Evolutionary conservation across 2,888 invertebrate genomes (phyloP).

Genomic region (Schrankia costaestrigalis): DNA sequence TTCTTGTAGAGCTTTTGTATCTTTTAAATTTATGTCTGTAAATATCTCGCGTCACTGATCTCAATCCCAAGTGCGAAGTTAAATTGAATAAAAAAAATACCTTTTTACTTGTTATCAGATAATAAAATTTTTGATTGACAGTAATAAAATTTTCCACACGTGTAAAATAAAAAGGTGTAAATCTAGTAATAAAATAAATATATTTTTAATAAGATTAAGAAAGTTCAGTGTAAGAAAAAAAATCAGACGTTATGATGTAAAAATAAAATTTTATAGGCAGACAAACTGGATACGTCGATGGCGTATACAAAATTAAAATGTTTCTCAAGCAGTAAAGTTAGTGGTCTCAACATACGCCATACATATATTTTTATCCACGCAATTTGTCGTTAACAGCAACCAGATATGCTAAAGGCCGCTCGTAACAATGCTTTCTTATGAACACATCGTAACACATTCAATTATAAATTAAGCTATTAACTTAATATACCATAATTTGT

Average conservation of each 20-base stretch:
- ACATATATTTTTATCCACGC: constrained; percentile 41
- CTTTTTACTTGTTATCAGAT: too few species aligned
- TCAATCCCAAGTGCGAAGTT: too few species aligned
- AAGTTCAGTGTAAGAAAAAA: constrained; percentile 36
- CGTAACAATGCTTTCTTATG: constrained; percentile 72
- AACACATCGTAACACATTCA: constrained; percentile 72
- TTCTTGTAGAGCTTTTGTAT: too few species aligned
- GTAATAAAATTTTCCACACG: constrained; percentile 20
- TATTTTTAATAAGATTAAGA: constrained; percentile 34
- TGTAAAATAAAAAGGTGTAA: constrained; percentile 26
- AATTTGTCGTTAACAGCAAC: constrained; percentile 63
- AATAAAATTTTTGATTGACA: too few species aligned
- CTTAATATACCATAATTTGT: constrained; percentile 79
- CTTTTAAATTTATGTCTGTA: too few species aligned
- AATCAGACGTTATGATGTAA: constrained; percentile 39
- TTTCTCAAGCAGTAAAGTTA: constrained; percentile 44
- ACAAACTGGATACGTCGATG: constrained; percentile 44
- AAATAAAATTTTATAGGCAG: constrained; percentile 50
- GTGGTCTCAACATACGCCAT: constrained; percentile 25
- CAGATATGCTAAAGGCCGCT: constrained; percentile 59
- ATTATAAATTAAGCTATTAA: constrained; percentile 81
- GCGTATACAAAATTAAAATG: constrained; percentile 50
- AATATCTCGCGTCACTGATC: too few species aligned
- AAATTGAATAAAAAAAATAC: too few species aligned
- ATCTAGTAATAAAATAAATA: constrained; percentile 37